A percentile compares a stretch with the other conserved stretches of the same genome.
These are phyloP conservation scores for Centruroides sculpturatus DNA, from an alignment of 1,140 invertebrate genomes.

Conservation along the genomic window DNA sequence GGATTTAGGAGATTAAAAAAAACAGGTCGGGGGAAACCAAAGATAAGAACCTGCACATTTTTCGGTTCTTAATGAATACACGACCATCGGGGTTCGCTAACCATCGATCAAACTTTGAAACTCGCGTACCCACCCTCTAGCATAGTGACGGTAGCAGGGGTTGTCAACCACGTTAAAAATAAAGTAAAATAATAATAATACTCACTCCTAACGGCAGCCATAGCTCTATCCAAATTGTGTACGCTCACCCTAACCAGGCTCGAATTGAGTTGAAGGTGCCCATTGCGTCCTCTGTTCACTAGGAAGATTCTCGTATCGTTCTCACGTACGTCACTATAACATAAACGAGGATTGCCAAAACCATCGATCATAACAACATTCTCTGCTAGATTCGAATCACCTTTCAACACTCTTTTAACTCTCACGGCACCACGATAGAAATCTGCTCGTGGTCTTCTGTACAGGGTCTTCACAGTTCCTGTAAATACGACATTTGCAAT, in stretches of 20 bases:
- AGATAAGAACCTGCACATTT: not conserved
- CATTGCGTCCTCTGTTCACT: conserved; percentile 7
- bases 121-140: not conserved
- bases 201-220: conserved; percentile 10
- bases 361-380: conserved; percentile 19
- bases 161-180: not conserved
- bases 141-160: not conserved
- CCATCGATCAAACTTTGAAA: not conserved
- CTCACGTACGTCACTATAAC: conserved; percentile 13
- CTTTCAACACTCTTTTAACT: conserved; percentile 16
- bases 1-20: too few relatives aligned
- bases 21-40: too few relatives aligned
- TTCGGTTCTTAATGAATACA: not conserved
- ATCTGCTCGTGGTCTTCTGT: conserved; percentile 4
- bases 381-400: conserved; percentile 8
- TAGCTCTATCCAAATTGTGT: conserved; percentile 13
- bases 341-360: conserved; percentile 15
- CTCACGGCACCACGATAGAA: conserved; percentile 20
- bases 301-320: conserved; percentile 17
- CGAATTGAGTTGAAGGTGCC: conserved; percentile 16
- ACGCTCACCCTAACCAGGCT: conserved; percentile 13
- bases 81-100: not conserved
- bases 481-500: conserved; percentile 25
- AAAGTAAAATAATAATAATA: not conserved
- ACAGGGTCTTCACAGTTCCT: conserved; percentile 24